Conservation (phyloP, 1,140 invertebrate genomes). For the Ptiloglossa arizonensis region DNA sequence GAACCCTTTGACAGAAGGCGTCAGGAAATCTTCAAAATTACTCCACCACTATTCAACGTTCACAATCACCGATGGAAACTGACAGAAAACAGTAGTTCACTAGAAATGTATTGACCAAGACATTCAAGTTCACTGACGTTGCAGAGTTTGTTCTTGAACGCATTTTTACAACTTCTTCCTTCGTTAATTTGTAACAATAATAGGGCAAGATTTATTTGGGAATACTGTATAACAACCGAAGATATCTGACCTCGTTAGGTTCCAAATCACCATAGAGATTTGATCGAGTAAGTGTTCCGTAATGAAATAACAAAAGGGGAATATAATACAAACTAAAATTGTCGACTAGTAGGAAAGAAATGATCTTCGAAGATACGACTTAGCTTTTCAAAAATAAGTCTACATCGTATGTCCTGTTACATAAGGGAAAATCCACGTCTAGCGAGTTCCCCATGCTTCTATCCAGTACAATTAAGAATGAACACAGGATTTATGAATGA, state of each 20-base stretch:
- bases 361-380: not conserved
- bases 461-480: constrained; percentile 16
- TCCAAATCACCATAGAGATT: not conserved
- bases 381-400: not conserved
- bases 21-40: constrained; percentile 6
- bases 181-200: not conserved
- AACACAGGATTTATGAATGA: constrained; percentile 18
- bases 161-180: not conserved
- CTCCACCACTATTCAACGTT: not conserved
- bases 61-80: constrained; percentile 1
- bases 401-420: no score
- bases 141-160: constrained; percentile 1
- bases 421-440: not conserved
- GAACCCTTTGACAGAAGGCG: constrained; percentile 16
- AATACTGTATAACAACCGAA: constrained; percentile 6
- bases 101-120: constrained; percentile 22
- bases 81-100: constrained; percentile 5
- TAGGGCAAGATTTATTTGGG: not conserved
- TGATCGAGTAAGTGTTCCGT: not conserved
- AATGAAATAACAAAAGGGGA: not conserved
- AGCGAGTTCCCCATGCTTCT: constrained; percentile 1
- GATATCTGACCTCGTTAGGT: constrained; percentile 19
- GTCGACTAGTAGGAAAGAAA: constrained; percentile 14
- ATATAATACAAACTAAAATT: constrained; percentile 24
- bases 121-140: constrained; percentile 4